Base-by-base conservation (phyloP, 2,113 vertebrate species). In the Cephalopterus ornatus region DNA sequence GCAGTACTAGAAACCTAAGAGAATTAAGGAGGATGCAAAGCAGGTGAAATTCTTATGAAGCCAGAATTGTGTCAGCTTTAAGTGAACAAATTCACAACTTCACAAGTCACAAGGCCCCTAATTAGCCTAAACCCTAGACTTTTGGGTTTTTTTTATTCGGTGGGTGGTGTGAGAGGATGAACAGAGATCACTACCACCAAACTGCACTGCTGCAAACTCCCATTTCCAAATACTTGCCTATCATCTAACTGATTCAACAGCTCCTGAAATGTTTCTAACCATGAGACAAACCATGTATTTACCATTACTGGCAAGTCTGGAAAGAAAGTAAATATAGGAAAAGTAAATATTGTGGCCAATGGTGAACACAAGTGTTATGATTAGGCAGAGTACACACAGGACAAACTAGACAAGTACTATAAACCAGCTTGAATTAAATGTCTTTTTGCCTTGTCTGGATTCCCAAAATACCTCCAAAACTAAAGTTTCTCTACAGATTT, bases 111-210 rank as follows among this genome's bases (percentile, higher is more conserved):
- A 61, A 35, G 19, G 63, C 6, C 32, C 5, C 20, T 28, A 86
- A 20, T 24, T 39, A 66, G 32, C 26, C 53, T 4, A 73, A 76
- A 66, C 5, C 9, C 63, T 23, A 56, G 49, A 70, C 26, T 66
- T 79, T 0, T 0, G 28, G 9, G 1, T 0, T 1, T 12, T 12
- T 47, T 46, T 62, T 61, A 56, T 61, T 61, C 46, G 47, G 27
- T 39, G 33, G 41, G 6, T 35, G 35, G 16, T 52, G 5, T 14
- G 24, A 68, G 17, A 59, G 10, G 58, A 78, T 68, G 21, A 84
- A 42, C 7, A n/a, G 33, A 79, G 30, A 83, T 26, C 12, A 28
- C 39, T 13, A 68, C 28, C 47, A 62, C 33, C 18, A 68, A 65
- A 77, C 23, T 1, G 0, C 2, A 14, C 12, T 9, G 35, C 63